Evolutionary conservation across 2,888 invertebrate genomes (phyloP), one percentile per base, ranked within the genome.

Genomic region (Proisotoma minuta): DNA sequence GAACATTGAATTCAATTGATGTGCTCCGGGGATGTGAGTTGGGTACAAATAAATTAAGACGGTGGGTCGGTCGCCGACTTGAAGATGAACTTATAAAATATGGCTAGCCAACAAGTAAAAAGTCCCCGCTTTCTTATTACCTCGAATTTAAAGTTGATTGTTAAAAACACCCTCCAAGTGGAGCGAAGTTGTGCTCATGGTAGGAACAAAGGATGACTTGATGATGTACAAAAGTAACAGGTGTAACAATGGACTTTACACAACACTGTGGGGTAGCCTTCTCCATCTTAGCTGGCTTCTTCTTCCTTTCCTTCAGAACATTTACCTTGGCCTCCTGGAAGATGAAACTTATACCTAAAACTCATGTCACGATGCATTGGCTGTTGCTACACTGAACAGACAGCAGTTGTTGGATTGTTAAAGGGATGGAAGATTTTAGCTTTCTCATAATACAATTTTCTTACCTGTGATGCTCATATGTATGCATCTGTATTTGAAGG

Each of bases 161-260:
- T 43, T 43, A 5, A 43, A 22, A 54, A 54, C 34, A 54, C 29
- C 10, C 20, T 43, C 34, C 34, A 8, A 8, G 34, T 34, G 8
- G 34, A 10, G 8, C 15, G 34, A 34, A 43, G 43, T 20, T 12
- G 43, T 12, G 15, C 18, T 4, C 5, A 43, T 5, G 18, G 43
- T 12, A 18, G 43, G 43, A 43, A 20, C 4, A 5, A 18, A 18
- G 43, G 5, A 43, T 5, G 18, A 43, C 43, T 43, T 43, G 43
- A 15, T n/a, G 15, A 34, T 8, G 34, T 5, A 47, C 39, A 18
- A 22, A 39, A 29, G 39, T 54, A 54, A 54, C 53, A 54, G 53
- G 53, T 54, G 53, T 29, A 54, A 54, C 53, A 54, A 54, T 54
- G 39, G 53, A 24, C 20, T 54, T 54, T 24, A 26, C 39, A 20